Base-by-base conservation (phyloP, 2,797 vertebrate species). In the Lateolabrax maculatus region DNA sequence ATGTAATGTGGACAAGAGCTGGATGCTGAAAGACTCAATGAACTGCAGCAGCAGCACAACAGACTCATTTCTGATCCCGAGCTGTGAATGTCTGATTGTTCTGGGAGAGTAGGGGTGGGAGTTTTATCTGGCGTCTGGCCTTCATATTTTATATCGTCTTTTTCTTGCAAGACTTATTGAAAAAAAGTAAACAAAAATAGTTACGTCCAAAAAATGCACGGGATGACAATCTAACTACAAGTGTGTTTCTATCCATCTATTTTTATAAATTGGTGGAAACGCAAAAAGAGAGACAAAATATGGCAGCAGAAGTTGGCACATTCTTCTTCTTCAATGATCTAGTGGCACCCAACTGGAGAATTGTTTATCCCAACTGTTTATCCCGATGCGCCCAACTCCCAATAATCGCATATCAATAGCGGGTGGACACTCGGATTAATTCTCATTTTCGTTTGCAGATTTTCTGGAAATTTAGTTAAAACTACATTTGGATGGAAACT, bases 1-100 rank as follows among this genome's bases (percentile, higher is more conserved):
- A 90, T 79, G 79, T 89, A 89, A 93, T 39, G 75, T 74, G 81
- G 77, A 84, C 86, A 66, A 62, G 77, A 73, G 79, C 74, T 75
- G 82, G 86, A 85, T 68, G 84, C 71, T 79, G 21, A 70, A 88
- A 83, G 76, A 81, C 75, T 88, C 80, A 86, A 78, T 85, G 82
- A 83, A 63, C 60, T 76, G 31, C 31, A n/a, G n/a, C n/a, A n/a
- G 82, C 72, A 55, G 48, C 71, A 56, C 76, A 78, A 67, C 76
- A 63, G 46, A 73, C 41, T 79, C 31, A 43, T 56, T 75, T 77
- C 69, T 70, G 37, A 51, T 73, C 37, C 52, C n/a, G 15, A 57
- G 34, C 68, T 64, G 29, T 67, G 79, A 84, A 67, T 56, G 75
- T 49, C 36, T 58, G 71, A 27, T 61, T 48, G 57, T 69, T 56